phyloP scores from a whole-genome alignment of 2,113 vertebrate species.

The Neolamprologus tretocephalus region DNA sequence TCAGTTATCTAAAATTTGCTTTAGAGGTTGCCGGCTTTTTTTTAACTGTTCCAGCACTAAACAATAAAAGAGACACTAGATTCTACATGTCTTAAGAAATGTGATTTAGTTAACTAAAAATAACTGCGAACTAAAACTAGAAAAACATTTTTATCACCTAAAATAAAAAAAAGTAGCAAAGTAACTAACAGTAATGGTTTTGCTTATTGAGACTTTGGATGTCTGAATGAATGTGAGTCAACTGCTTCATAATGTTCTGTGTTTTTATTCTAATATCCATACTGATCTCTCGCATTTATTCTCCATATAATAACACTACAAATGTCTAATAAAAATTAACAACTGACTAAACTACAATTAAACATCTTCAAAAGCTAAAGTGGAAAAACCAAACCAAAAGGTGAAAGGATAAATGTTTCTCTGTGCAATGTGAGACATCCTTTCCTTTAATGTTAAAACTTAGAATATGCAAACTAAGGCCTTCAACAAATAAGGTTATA shows the following conservation, averaged over 20 bases:
- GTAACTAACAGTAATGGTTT: not conserved
- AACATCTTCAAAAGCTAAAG: not conserved
- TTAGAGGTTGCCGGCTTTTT: not conserved
- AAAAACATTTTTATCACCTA: not conserved
- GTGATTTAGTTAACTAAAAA: not conserved
- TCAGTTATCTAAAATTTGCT: not conserved
- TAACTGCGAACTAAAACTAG: rapidly evolving
- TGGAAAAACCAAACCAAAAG: not conserved
- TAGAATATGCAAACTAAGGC: not conserved
- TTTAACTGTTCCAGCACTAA: not conserved
- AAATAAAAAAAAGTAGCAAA: not conserved
- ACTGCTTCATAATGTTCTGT: not conserved
- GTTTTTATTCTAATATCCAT: not conserved
- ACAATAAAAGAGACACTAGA: not conserved
- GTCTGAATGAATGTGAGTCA: not conserved
- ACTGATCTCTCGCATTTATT: not conserved
- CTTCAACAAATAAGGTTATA: not conserved
- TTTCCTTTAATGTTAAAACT: not conserved
- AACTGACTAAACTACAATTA: not conserved
- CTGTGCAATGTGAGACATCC: not conserved
- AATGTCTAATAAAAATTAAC: not conserved
- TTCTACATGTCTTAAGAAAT: not conserved
- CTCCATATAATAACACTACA: not conserved
- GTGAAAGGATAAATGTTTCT: not conserved
- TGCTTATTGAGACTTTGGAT: not conserved